phyloP scores from a whole-genome alignment of 2,888 invertebrate species.

The Invenusta paracnida region DNA sequence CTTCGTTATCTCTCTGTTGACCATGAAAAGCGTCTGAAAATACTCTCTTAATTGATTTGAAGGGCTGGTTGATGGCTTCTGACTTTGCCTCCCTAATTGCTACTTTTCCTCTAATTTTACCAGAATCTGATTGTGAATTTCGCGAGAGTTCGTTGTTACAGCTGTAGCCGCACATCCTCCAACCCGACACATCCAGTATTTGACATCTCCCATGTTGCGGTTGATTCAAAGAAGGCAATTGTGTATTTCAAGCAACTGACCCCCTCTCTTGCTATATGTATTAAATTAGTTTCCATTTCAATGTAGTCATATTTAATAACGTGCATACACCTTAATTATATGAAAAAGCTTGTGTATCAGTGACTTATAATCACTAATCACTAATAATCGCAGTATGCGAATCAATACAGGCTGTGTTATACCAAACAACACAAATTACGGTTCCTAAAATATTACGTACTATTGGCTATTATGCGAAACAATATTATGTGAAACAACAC shows the following conservation, averaged over 20 bases:
- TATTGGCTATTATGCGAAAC: not conserved
- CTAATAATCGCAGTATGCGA: constrained; percentile 22
- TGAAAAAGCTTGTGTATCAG: not conserved
- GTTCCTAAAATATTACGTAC: constrained; percentile 3
- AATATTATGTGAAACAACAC: not conserved
- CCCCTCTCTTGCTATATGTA: constrained; percentile 23
- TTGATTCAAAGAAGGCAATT: constrained; percentile 17
- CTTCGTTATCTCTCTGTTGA: constrained; percentile 19
- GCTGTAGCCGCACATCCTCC: constrained; percentile 13
- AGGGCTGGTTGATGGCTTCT: constrained; percentile 27
- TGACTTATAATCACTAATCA: constrained; percentile 21
- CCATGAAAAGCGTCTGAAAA: constrained; percentile 25
- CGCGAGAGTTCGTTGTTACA: constrained; percentile 5
- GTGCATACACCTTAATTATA: constrained; percentile 6
- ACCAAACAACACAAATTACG: constrained; percentile 4
- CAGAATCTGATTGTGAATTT: not conserved
- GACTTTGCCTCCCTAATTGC: not conserved
- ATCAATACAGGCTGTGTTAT: constrained; percentile 17
- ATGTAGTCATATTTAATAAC: constrained; percentile 12
- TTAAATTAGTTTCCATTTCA: constrained; percentile 11
- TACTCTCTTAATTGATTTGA: constrained; percentile 25
- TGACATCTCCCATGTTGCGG: constrained; percentile 13
- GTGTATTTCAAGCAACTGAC: constrained; percentile 4
- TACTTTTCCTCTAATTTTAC: not conserved
- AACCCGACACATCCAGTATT: not conserved